Evolutionary conservation across 2,888 invertebrate species (phyloP).

Genomic region (Germaria angustata): DNA sequence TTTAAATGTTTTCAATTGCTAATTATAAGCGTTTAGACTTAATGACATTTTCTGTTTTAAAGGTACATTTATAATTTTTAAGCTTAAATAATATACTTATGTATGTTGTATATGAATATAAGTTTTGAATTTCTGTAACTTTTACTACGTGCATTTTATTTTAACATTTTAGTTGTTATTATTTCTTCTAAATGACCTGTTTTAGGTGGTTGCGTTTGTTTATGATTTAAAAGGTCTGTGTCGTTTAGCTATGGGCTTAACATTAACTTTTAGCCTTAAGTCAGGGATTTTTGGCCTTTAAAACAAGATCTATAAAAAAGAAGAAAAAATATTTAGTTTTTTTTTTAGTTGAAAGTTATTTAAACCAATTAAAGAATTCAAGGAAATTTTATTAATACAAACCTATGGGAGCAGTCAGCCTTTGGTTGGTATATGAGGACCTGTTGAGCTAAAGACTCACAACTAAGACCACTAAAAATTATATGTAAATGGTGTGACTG

Average conservation of each 20-base stretch:
- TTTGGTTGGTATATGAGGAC: background rate
- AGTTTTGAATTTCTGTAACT: constrained; percentile 2
- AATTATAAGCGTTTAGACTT: constrained; percentile 54
- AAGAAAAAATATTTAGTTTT: constrained; percentile 43
- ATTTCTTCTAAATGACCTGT: background rate
- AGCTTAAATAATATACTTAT: constrained; percentile 50
- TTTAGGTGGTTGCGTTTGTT: constrained; percentile 45
- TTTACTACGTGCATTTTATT: constrained; percentile 30
- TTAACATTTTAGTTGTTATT: background rate
- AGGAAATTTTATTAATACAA: constrained; percentile 36
- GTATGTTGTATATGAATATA: background rate
- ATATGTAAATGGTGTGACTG: too few species aligned
- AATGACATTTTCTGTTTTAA: constrained; percentile 55
- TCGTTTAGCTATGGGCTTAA: background rate
- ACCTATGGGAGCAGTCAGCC: constrained; percentile 43
- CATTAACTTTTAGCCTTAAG: background rate
- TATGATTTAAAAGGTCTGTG: background rate
- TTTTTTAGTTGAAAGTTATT: background rate
- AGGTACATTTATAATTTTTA: constrained; percentile 66
- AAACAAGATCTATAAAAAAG: constrained; percentile 53
- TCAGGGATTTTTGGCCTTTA: constrained; percentile 15
- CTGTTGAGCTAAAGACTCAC: background rate
- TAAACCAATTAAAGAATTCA: constrained; percentile 17
- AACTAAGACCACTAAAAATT: too few species aligned
- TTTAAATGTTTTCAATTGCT: constrained; percentile 17